Percentiles rank a stretch among this genome's conserved stretches.
Evolutionary conservation across 2,797 vertebrate species (phyloP).

Genomic region (Falco concolor): DNA sequence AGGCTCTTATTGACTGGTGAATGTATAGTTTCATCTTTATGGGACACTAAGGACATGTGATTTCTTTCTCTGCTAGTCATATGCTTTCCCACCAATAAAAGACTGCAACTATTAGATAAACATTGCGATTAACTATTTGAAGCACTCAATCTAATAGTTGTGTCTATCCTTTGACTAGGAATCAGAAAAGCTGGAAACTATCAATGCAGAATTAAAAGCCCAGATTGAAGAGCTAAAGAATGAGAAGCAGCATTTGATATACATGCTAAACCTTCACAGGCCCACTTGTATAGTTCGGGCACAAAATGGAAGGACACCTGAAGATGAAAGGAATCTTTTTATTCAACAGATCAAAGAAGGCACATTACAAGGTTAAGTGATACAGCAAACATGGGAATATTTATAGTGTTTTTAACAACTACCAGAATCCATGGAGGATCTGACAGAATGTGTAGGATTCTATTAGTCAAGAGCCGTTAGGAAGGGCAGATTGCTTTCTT

Average conservation of each 20-base stretch:
- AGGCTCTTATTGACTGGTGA: background rate
- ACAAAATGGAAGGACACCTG: constrained; percentile 91
- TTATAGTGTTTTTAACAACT: constrained; percentile 45
- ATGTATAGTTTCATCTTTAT: background rate
- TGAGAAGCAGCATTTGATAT: constrained; percentile 96
- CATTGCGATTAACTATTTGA: background rate
- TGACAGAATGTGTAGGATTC: constrained; percentile 62
- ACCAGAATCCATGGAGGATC: constrained; percentile 64
- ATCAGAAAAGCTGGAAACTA: constrained; percentile 92
- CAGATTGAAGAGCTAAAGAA: constrained; percentile 95
- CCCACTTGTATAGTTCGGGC: constrained; percentile 96
- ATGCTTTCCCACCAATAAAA: background rate
- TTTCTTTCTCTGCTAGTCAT: background rate
- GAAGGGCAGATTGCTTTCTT: constrained; percentile 32
- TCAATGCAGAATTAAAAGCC: constrained; percentile 92
- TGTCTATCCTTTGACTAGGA: constrained; percentile 76
- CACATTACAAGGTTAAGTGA: constrained; percentile 81
- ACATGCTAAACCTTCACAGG: constrained; percentile 96
- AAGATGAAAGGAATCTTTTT: constrained; percentile 94
- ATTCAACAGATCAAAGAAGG: constrained; percentile 94
- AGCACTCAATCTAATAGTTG: background rate
- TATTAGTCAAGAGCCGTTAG: constrained; percentile 60
- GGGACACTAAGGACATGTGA: background rate
- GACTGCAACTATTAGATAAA: background rate
- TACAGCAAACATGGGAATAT: constrained; percentile 12